Evolutionary conservation across 2,888 invertebrate species (phyloP).

Genomic region (Phalera bucephala): DNA sequence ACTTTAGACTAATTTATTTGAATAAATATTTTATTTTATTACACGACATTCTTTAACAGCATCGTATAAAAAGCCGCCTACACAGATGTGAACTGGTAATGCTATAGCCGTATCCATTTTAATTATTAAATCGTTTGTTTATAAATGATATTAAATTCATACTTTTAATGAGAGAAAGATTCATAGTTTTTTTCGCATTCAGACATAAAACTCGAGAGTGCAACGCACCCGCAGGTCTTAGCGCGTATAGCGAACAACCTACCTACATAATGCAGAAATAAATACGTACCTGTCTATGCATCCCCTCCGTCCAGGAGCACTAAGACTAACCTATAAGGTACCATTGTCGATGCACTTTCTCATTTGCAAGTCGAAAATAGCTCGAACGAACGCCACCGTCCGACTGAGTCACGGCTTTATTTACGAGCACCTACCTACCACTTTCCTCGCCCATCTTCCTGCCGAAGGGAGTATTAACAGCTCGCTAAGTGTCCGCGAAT

Average conservation of each 20-base stretch:
- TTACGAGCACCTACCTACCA: constrained; percentile 53
- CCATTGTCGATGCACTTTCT: constrained; percentile 65
- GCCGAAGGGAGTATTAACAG: constrained; percentile 38
- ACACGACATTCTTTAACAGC: no score
- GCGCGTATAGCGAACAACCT: constrained; percentile 8
- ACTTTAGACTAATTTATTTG: no score
- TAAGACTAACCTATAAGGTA: constrained; percentile 22
- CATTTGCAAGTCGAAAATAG: constrained; percentile 75
- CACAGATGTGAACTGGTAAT: constrained; percentile 7
- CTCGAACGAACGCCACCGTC: constrained; percentile 42
- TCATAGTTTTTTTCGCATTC: neutral
- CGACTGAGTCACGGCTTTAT: constrained; percentile 67
- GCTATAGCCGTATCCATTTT: constrained; percentile 8
- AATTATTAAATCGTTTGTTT: constrained; percentile 8
- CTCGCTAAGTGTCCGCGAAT: constrained; percentile 43
- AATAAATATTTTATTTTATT: no score
- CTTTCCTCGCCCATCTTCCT: constrained; percentile 51
- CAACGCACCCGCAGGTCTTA: constrained; percentile 15
- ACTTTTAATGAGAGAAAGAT: neutral
- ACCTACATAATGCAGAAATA: constrained; percentile 17
- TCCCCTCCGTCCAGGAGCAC: constrained; percentile 14
- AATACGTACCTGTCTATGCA: constrained; percentile 21
- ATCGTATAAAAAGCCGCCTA: constrained; percentile 7
- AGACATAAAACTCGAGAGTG: constrained; percentile 24
- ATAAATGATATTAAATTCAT: no score